phyloP scores from a whole-genome alignment of 2,888 invertebrate genomes.

The Drosophila mayaguana region DNA sequence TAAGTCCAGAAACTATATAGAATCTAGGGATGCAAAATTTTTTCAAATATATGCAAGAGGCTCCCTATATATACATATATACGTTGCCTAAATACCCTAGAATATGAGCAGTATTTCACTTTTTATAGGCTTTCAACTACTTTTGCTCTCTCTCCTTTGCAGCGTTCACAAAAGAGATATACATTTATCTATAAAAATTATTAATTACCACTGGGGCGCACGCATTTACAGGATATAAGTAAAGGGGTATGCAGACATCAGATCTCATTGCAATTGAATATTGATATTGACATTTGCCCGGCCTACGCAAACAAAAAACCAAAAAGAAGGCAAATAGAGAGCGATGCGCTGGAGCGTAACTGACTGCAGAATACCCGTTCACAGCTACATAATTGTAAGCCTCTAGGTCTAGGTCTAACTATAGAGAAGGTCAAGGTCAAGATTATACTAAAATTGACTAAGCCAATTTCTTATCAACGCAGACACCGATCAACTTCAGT shows the following conservation, averaged over 20 bases:
- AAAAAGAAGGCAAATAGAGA: background rate
- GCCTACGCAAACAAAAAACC: background rate
- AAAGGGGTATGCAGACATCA: constrained; percentile 4
- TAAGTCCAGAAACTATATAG: background rate
- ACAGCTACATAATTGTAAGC: no score
- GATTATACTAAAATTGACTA: background rate
- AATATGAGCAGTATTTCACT: background rate
- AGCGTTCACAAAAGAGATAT: background rate
- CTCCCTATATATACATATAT: no score
- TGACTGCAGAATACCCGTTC: background rate
- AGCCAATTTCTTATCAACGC: background rate
- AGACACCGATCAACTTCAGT: no score
- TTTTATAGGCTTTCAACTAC: background rate
- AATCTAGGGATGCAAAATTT: background rate
- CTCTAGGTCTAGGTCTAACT: no score
- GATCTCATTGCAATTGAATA: constrained; percentile 11
- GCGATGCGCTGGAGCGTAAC: no score
- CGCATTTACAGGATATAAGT: constrained; percentile 1
- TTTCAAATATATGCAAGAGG: background rate
- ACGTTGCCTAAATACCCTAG: background rate
- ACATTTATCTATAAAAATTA: background rate
- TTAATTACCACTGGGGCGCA: background rate
- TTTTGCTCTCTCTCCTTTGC: background rate
- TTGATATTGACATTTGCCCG: background rate
- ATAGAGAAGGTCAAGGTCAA: background rate